Evolutionary conservation across 2,113 vertebrate genomes (phyloP).

Genomic region (Falcunculus frontatus): DNA sequence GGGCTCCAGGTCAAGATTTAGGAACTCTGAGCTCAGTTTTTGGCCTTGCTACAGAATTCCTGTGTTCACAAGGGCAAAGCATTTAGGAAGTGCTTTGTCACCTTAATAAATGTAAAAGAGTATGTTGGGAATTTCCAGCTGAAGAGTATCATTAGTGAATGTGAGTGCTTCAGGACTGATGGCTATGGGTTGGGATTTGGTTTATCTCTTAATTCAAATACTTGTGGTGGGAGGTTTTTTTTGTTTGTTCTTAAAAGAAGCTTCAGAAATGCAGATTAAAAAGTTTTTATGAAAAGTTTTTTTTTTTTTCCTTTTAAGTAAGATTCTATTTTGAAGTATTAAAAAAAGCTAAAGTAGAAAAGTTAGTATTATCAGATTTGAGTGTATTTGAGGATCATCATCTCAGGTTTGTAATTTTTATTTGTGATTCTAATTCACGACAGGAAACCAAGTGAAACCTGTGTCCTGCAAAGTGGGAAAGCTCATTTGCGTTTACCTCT

Average conservation of each 20-base stretch:
- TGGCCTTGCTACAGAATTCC: slow-evolving; percentile 25
- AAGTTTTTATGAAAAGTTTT: not conserved
- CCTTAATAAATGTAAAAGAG: slow-evolving; percentile 6
- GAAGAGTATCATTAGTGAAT: not conserved
- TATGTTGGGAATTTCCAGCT: not conserved
- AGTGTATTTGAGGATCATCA: not conserved
- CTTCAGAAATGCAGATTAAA: not conserved
- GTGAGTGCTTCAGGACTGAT: not conserved
- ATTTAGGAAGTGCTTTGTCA: slow-evolving; percentile 48
- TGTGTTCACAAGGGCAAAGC: not conserved
- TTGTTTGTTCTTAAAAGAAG: not conserved
- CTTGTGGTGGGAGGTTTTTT: not conserved
- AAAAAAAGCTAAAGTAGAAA: not conserved
- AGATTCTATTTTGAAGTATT: not conserved
- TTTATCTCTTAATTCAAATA: not conserved
- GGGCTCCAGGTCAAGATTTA: not conserved
- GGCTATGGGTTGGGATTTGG: not conserved
- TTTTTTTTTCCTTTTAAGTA: not conserved
- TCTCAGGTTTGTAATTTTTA: not conserved
- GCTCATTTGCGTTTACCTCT: not conserved
- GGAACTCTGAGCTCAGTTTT: not conserved
- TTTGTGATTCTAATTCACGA: not conserved
- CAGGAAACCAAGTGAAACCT: not conserved
- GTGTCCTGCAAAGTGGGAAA: not conserved
- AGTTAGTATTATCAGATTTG: not conserved